Evolutionary conservation across 2,113 vertebrate genomes (phyloP).

Genomic region (Seriola quinqueradiata): DNA sequence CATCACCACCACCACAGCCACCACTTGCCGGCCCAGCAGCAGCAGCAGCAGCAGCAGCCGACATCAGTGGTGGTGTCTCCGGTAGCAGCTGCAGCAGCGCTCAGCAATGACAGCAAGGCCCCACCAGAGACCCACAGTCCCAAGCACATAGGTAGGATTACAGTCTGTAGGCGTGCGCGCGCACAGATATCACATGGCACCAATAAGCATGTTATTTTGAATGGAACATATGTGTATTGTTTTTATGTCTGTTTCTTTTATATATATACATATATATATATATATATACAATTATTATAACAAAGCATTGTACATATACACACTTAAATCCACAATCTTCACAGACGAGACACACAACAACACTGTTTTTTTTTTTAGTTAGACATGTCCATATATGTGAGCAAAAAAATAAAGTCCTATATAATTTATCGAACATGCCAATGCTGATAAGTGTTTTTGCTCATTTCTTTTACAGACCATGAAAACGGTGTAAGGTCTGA

Average conservation of each 20-base stretch:
- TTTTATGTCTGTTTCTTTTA: neutral
- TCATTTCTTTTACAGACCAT: conserved; percentile 85
- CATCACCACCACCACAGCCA: conserved; percentile 88
- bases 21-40: conserved; percentile 81
- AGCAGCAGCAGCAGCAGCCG: conserved; percentile 84
- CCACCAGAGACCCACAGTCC: conserved; percentile 91
- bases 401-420: neutral
- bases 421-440: neutral
- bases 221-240: neutral
- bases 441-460: neutral
- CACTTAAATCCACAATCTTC: neutral
- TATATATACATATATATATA: neutral
- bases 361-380: neutral
- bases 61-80: conserved; percentile 88
- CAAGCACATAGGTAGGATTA: conserved; percentile 93
- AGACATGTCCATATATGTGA: neutral
- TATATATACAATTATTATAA: neutral
- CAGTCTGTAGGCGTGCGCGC: neutral
- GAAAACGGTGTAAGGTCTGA: conserved; percentile 91
- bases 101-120: conserved; percentile 88
- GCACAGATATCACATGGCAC: neutral
- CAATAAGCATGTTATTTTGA: neutral
- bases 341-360: neutral
- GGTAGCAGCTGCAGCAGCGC: conserved; percentile 84
- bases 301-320: neutral